Base-by-base conservation (phyloP, 2,888 invertebrate genomes). In the Xestia ashworthii region DNA sequence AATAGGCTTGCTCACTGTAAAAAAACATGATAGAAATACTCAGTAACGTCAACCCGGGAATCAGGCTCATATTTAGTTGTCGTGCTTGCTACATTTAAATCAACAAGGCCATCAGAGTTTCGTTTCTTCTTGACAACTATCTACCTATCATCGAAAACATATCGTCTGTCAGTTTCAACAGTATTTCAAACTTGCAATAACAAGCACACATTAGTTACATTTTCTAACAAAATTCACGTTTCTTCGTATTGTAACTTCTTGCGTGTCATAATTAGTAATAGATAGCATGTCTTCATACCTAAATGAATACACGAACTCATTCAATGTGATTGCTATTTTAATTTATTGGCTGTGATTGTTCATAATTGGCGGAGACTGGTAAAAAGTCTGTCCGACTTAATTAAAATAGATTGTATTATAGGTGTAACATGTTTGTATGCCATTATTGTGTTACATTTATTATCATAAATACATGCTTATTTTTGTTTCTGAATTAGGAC, bases 181-280 rank as follows among this genome's bases (percentile, higher is more conserved):
- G 19, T 69, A 83, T 58, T 76, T 77, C 62, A 66, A 83, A 55
- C 55, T 25, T 69, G 58, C 53, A 70, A 53, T 66, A 64, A 74
- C 72, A 38, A 74, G 32, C 50, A 55, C 67, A 80, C 5, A 38
- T n/a, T 62, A 58, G 70, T 60, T 71, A 16, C 19, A 71, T 46
- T 84, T 78, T 81, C 70, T 55, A 72, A 38, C 25, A 67, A 71
- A 77, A 66, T 32, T 46, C 4, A 53, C 14, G 72, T 71, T 73
- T 75, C 67, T 38, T 53, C 64, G 67, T 78, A 74, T 41, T 48
- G 6, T 60, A 19, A 62, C 46, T 53, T 69, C 32, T 73, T 75
- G 85, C 85, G 70, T 84, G 85, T 81, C 12, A 78, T 68, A 82
- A 82, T 85, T 87, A 82, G 82, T 85, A 82, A 87, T 73, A 68